phyloP scores from a whole-genome alignment of 23 tunicate species.

The Styela clava region DNA sequence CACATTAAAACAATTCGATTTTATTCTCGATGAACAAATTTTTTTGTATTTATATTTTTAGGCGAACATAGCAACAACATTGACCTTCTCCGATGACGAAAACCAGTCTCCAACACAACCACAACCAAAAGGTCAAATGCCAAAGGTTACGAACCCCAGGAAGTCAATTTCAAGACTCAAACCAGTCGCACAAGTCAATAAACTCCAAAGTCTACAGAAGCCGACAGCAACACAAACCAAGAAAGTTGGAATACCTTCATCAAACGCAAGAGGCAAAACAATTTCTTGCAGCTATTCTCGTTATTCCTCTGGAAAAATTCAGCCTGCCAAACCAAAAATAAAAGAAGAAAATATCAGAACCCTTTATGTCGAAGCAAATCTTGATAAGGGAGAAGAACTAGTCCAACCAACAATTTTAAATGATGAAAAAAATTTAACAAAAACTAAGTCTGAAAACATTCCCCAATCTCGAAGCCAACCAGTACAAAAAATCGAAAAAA shows the following conservation, averaged over 20 bases:
- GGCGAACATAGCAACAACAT: constrained; percentile 40
- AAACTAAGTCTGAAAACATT: background rate
- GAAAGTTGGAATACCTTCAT: background rate
- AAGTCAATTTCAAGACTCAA: constrained; percentile 32
- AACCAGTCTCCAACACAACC: constrained; percentile 22
- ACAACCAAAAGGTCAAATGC: background rate
- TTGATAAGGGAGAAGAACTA: constrained; percentile 2
- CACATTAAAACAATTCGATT: too few species aligned
- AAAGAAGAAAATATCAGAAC: background rate
- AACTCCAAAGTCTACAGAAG: background rate
- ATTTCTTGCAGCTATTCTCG: background rate
- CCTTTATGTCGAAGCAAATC: background rate
- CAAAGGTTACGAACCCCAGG: constrained; percentile 22
- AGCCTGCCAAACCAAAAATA: background rate
- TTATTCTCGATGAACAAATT: too few species aligned
- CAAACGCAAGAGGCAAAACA: background rate
- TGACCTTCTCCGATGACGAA: constrained; percentile 41
- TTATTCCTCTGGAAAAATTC: background rate
- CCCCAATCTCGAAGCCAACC: background rate
- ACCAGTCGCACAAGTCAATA: constrained; percentile 2
- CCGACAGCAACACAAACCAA: background rate
- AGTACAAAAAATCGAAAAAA: background rate
- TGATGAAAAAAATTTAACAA: background rate
- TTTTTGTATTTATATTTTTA: too few species aligned
- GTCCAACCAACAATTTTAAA: constrained; percentile 4